phyloP scores from a whole-genome alignment of 2,113 vertebrate genomes.

The Ellobius talpinus region DNA sequence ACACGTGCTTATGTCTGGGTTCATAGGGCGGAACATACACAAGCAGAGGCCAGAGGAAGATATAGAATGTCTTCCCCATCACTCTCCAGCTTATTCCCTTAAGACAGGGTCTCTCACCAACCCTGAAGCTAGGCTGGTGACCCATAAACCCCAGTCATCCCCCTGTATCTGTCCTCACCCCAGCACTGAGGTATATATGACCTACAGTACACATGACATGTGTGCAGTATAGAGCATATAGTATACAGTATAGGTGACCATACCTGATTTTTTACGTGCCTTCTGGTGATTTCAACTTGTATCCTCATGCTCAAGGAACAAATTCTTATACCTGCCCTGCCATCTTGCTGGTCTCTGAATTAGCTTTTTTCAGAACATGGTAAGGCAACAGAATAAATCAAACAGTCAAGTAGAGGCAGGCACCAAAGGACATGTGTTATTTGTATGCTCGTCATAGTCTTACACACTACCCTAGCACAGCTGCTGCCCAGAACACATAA shows the following conservation, averaged over 20 bases:
- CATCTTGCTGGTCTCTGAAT: background rate
- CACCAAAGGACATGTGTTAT: background rate
- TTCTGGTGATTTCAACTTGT: background rate
- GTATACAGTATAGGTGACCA: background rate
- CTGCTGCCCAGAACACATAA: background rate
- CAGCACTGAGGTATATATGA: background rate
- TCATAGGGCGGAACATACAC: background rate
- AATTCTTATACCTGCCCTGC: background rate
- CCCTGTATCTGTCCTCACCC: background rate
- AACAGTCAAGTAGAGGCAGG: background rate
- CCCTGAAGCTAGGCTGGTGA: background rate
- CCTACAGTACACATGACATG: background rate
- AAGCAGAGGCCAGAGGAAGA: background rate
- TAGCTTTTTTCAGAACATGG: background rate
- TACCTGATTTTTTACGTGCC: background rate
- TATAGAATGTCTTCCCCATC: background rate
- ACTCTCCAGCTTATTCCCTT: background rate
- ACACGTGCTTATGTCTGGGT: background rate
- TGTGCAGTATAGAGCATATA: background rate
- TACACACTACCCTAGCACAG: background rate
- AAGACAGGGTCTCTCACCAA: background rate
- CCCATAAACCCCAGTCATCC: background rate
- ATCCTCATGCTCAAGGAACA: background rate
- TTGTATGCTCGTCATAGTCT: background rate
- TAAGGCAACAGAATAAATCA: background rate